Conservation (phyloP, 2,113 vertebrate species). For the Scomber colias region DNA sequence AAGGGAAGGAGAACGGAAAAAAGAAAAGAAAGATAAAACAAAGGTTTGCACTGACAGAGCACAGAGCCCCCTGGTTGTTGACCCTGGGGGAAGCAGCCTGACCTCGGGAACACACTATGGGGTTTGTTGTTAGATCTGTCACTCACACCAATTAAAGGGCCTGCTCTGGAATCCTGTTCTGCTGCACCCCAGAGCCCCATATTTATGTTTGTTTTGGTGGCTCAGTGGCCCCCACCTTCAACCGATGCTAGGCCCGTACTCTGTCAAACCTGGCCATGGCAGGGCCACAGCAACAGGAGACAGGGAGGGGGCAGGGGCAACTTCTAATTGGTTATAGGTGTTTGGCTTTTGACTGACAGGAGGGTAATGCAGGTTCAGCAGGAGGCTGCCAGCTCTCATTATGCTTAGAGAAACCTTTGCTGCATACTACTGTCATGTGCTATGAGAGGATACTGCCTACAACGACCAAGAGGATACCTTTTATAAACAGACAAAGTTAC, state of each 20-base stretch:
- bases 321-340: conserved; percentile 82
- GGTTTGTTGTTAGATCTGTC: conserved; percentile 79
- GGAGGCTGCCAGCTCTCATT: conserved; percentile 66
- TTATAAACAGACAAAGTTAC: not conserved
- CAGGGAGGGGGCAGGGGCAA: conserved; percentile 31
- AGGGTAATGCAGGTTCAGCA: conserved; percentile 65
- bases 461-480: not conserved
- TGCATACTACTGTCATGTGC: conserved; percentile 7
- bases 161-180: conserved; percentile 66
- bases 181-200: conserved; percentile 61
- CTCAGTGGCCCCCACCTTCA: conserved; percentile 59
- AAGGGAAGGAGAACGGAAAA: conserved; percentile 16
- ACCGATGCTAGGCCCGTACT: conserved; percentile 26
- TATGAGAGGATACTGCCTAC: not conserved
- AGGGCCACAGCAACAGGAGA: conserved; percentile 35
- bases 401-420: conserved; percentile 32
- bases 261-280: conserved; percentile 38
- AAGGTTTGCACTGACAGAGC: conserved; percentile 72
- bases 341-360: conserved; percentile 76
- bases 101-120: conserved; percentile 72
- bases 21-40: conserved; percentile 58
- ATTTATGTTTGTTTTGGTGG: conserved; percentile 83
- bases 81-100: conserved; percentile 63
- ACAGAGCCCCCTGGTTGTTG: conserved; percentile 62
- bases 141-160: conserved; percentile 78